Conservation (phyloP, 2,888 invertebrate genomes). For the Ganaspis brasiliensis region DNA sequence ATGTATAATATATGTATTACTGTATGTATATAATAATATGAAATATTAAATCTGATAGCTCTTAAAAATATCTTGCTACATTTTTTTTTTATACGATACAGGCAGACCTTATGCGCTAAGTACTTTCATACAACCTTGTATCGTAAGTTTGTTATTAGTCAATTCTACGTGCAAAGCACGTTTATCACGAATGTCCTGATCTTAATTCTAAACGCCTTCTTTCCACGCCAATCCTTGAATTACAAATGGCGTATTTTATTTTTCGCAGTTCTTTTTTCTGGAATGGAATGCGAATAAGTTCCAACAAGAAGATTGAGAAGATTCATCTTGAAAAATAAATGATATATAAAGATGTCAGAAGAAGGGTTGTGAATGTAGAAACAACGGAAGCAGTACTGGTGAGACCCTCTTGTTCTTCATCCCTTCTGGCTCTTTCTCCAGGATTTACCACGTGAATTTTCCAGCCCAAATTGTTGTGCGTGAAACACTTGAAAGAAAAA, state of each 20-base stretch:
- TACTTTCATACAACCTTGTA: conserved; percentile 80
- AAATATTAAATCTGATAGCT: conserved; percentile 77
- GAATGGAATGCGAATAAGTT: conserved; percentile 13
- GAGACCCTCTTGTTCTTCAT: conserved; percentile 44
- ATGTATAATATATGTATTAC: conserved; percentile 59
- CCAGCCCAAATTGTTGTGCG: conserved; percentile 96
- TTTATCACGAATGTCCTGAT: conserved; percentile 45
- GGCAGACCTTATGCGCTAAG: conserved; percentile 73
- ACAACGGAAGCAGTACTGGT: conserved; percentile 46
- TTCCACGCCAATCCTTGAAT: conserved; percentile 37
- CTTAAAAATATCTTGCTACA: conserved; percentile 78
- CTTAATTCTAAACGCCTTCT: conserved; percentile 53
- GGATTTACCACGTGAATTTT: conserved; percentile 93
- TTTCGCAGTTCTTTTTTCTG: conserved; percentile 14
- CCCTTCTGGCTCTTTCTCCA: conserved; percentile 80
- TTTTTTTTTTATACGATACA: conserved; percentile 70
- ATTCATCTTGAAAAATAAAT: conserved; percentile 67
- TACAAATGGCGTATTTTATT: conserved; percentile 33
- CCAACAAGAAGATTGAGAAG: neutral
- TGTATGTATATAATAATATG: conserved; percentile 68
- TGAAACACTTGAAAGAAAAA: conserved; percentile 88
- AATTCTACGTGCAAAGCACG: conserved; percentile 38
- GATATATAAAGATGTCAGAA: conserved; percentile 47
- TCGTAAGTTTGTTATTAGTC: conserved; percentile 66
- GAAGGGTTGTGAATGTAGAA: conserved; percentile 60